Percentiles rank a stretch among this genome's conserved stretches.
These are phyloP conservation scores for Monopterus albus DNA, from an alignment of 2,113 vertebrate genomes.

Conservation along the genomic window DNA sequence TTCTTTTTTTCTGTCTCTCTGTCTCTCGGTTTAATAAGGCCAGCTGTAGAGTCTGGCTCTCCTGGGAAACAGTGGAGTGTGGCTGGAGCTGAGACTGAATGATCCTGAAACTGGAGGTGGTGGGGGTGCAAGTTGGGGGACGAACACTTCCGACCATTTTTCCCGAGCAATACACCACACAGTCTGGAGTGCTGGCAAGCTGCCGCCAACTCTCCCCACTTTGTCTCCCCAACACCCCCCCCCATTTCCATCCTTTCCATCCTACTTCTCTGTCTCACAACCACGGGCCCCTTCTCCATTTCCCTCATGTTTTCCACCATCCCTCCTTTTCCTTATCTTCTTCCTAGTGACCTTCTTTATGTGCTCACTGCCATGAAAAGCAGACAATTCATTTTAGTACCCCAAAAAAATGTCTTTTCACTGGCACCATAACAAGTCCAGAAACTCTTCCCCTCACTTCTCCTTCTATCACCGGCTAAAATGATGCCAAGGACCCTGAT, in stretches of 20 bases:
- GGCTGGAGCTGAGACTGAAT: slow-evolving; percentile 75
- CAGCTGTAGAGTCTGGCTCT: slow-evolving; percentile 80
- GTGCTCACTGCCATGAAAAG: slow-evolving; percentile 30
- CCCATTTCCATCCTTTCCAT: slow-evolving; percentile 64
- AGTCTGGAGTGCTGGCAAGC: slow-evolving; percentile 71
- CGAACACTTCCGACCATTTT: slow-evolving; percentile 76
- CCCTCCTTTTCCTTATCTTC: slow-evolving; percentile 33
- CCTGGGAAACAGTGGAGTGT: slow-evolving; percentile 78
- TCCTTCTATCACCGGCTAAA: slow-evolving; percentile 28
- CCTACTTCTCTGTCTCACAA: slow-evolving; percentile 53
- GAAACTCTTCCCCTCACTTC: slow-evolving; percentile 17
- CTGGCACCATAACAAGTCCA: slow-evolving; percentile 60
- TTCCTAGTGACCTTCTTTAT: slow-evolving; percentile 38
- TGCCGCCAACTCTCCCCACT: slow-evolving; percentile 59
- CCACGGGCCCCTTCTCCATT: slow-evolving; percentile 14
- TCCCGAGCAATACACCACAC: slow-evolving; percentile 64
- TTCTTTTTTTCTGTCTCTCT: slow-evolving; percentile 76
- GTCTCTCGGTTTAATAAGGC: slow-evolving; percentile 78
- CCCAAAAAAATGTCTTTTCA: slow-evolving; percentile 65
- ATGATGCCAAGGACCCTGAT: slow-evolving; percentile 55
- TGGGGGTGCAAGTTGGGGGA: slow-evolving; percentile 65
- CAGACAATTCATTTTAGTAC: slow-evolving; percentile 56
- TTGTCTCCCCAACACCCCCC: slow-evolving; percentile 47
- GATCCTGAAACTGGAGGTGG: slow-evolving; percentile 69
- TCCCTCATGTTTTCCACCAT: slow-evolving; percentile 7